These are phyloP conservation scores for Phaedon cochleariae DNA, from an alignment of 2,888 invertebrate species.

Conservation along the genomic window DNA sequence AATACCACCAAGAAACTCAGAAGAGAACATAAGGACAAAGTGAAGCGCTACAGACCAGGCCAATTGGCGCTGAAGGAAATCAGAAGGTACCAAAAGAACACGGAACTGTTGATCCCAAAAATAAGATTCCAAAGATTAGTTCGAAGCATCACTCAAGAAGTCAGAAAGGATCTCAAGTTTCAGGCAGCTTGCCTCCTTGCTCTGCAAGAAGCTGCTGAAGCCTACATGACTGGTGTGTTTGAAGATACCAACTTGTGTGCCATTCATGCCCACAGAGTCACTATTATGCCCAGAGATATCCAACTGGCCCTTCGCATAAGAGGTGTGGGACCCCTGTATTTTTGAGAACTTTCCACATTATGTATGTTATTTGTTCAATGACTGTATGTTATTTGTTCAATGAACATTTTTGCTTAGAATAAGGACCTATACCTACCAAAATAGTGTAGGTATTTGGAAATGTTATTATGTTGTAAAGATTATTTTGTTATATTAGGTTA, in stretches of 20 bases:
- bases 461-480: too few relatives aligned
- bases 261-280: conserved; percentile 71
- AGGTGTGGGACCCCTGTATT: conserved; percentile 61
- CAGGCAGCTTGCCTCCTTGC: conserved; percentile 83
- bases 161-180: conserved; percentile 91
- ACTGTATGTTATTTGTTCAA: neutral
- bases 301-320: conserved; percentile 94
- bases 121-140: conserved; percentile 88
- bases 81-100: conserved; percentile 90
- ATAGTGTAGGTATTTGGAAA: neutral
- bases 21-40: neutral
- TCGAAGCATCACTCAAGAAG: conserved; percentile 92
- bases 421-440: neutral
- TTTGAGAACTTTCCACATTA: neutral
- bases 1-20: neutral
- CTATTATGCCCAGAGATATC: conserved; percentile 88
- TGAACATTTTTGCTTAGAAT: too few relatives aligned
- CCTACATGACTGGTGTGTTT: conserved; percentile 53
- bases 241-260: conserved; percentile 35
- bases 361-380: neutral
- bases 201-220: conserved; percentile 84
- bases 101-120: conserved; percentile 89
- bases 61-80: conserved; percentile 93
- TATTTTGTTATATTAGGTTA: too few relatives aligned
- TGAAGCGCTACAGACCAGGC: conserved; percentile 67